Evolutionary conservation across 2,797 vertebrate genomes (phyloP), one percentile per base, ranked within the genome.

Genomic region (Tolypeutes matacus): DNA sequence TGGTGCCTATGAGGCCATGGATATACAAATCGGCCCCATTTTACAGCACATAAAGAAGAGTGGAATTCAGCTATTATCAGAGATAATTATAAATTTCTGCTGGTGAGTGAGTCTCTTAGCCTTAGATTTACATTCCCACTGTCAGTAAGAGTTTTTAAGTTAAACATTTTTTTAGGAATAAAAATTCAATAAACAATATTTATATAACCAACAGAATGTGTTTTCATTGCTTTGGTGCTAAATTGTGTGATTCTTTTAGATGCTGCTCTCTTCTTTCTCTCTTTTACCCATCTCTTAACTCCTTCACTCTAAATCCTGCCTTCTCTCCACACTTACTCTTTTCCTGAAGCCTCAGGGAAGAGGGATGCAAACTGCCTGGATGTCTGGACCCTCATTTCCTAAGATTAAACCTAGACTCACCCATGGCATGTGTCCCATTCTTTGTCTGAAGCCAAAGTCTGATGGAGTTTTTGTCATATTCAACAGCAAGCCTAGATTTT

Each of bases 61-160:
- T 97, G 97, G 97, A 98, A 98, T 98, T 98, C 96, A 96, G 97
- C 97, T 97, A 90, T 97, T 98, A 97, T 98, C 96, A 95, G 89
- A 95, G 92, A 98, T 95, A 98, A 98, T 98, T 98, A 98, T 98
- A 98, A 98, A 98, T 97, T 97, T 98, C 85, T 98, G 96, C 96
- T 82, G 77, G 95, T 97, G 97, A 98, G 96, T 98, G 95, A 97
- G 95, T 93, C 86, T 96, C 89, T 97, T 93, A 92, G 94, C 49
- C 86, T 96, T 83, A 93, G 88, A 98, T 98, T 98, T 98, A 98
- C 97, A 98, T 98, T 98, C 97, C 94, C 93, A 95, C 95, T 94
- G 92, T 97, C 89, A 96, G 96, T 93, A 95, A 95, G 95, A 97
- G 92, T 96, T 98, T 98, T 97, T 96, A 98, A 97, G 97, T 97